Base-by-base conservation (phyloP, 1,140 invertebrate species). In the Laupala kohalensis region DNA sequence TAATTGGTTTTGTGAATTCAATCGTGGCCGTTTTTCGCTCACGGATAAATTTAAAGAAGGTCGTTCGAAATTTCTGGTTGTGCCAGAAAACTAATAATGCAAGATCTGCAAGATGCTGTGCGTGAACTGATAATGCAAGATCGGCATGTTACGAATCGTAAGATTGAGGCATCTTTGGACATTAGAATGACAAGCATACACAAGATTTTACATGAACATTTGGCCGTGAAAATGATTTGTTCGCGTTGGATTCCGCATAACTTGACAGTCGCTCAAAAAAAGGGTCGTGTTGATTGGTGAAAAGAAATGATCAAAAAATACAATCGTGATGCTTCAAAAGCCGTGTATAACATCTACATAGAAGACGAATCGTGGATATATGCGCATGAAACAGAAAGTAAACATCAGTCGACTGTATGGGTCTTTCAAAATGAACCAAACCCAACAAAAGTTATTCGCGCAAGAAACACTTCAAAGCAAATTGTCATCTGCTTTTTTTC, bases 251-350 rank as follows among this genome's bases (percentile, higher is more conserved):
- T 77, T 15, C 71, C 70, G 25, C 74, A 77, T 70, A 75, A 77
- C 74, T 75, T 77, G 72, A 74, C 73, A 75, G 72, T 64, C 23
- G 71, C 27, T 74, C 76, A n/a, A 77, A 76, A 77, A 77, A 75
- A 71, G 75, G 37, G 71, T 75, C 71, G 71, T 73, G 69, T 74
- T 71, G 71, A 74, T 77, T 75, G 75, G 75, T 76, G 69, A 65
- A 75, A 73, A 69, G 66, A 75, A 76, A 77, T 76, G n/a, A 6
- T 15, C 30, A 6, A 37, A 6, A 37, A 37, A 37, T 37, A 37
- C 30, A 15, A 37, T 37, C 30, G 30, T 68, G 67, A 26, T 29
- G 15, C 26, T 68, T 68, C 24, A 29, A 63, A 68, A 15, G 25
- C 30, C 73, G 53, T 73, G 29, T 73, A 19, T 67, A 27, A 26